phyloP scores from a whole-genome alignment of 1,140 invertebrate species.

The Rhizoglyphus robini region DNA sequence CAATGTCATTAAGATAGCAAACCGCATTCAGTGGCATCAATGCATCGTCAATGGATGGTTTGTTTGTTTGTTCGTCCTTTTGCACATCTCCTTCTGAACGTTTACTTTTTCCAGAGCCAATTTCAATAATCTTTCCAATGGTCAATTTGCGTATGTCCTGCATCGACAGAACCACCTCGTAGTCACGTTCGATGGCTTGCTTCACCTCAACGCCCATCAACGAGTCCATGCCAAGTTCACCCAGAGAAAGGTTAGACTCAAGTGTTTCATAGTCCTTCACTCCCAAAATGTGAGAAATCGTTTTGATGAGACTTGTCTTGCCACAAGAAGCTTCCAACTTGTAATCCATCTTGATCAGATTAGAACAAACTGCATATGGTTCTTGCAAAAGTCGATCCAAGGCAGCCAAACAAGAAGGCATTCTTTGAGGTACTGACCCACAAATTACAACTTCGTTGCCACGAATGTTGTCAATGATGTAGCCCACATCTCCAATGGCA shows the following conservation, averaged over 20 bases:
- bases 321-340: constrained; percentile 29
- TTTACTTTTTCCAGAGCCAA: constrained; percentile 24
- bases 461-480: constrained; percentile 71
- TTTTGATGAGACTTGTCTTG: constrained; percentile 29
- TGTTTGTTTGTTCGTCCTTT: constrained; percentile 17
- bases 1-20: constrained; percentile 36
- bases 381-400: constrained; percentile 71
- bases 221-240: constrained; percentile 89
- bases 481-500: constrained; percentile 88
- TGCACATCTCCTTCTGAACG: constrained; percentile 27
- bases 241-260: constrained; percentile 54
- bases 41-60: background rate
- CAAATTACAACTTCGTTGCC: constrained; percentile 79
- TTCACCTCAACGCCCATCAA: constrained; percentile 95
- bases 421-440: constrained; percentile 81
- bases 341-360: constrained; percentile 44
- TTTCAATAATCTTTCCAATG: constrained; percentile 19
- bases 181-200: constrained; percentile 23
- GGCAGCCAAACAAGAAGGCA: constrained; percentile 66
- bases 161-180: constrained; percentile 20
- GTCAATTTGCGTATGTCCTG: constrained; percentile 24
- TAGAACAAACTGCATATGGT: constrained; percentile 17
- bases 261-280: constrained; percentile 67
- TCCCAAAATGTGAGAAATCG: constrained; percentile 36
- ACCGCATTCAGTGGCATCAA: constrained; percentile 37